These are phyloP conservation scores for Amyelois transitella DNA, from an alignment of 1,140 invertebrate genomes.

Conservation along the genomic window DNA sequence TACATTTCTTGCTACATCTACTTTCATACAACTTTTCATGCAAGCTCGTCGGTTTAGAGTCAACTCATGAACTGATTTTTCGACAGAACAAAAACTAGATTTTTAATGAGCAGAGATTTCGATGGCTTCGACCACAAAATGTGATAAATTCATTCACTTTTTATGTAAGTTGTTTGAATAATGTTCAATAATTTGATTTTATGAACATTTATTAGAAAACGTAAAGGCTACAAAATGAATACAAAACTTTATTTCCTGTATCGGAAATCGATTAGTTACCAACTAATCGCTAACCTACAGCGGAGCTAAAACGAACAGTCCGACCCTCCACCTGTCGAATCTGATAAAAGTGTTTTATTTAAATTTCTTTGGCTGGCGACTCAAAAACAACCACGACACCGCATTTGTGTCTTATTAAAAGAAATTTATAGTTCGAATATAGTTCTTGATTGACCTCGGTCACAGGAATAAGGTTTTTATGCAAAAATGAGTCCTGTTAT, in stretches of 20 bases:
- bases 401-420: constrained; percentile 74
- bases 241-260: constrained; percentile 44
- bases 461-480: constrained; percentile 50
- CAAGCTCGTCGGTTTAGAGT: no score
- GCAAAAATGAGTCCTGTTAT: constrained; percentile 56
- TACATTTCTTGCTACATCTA: no score
- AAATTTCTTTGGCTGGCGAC: constrained; percentile 64
- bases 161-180: no score
- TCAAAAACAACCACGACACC: constrained; percentile 62
- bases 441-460: constrained; percentile 68
- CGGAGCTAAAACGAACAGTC: constrained; percentile 55
- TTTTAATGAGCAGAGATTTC: no score
- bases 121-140: no score
- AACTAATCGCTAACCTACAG: constrained; percentile 70
- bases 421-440: constrained; percentile 70
- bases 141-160: no score
- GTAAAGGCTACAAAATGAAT: constrained; percentile 20
- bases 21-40: no score
- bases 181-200: no score
- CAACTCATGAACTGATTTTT: no score
- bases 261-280: constrained; percentile 57
- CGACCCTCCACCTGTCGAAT: constrained; percentile 67
- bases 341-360: constrained; percentile 73
- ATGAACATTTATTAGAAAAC: no score
- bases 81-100: no score